phyloP scores from a whole-genome alignment of 2,113 vertebrate species.

The Protobothrops flavoviridis region DNA sequence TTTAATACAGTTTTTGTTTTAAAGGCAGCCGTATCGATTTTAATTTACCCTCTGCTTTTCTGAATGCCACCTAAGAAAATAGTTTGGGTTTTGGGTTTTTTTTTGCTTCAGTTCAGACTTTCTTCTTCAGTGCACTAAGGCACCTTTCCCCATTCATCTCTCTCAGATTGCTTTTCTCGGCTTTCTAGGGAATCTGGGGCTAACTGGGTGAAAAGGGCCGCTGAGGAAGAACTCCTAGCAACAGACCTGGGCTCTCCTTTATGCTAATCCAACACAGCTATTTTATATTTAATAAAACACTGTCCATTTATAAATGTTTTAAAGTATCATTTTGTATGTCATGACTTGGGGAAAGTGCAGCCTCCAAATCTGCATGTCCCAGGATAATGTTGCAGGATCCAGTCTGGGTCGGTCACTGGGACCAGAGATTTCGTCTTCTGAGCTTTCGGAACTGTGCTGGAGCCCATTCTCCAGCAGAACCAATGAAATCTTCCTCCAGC shows the following conservation, averaged over 20 bases:
- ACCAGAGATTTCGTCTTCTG: neutral
- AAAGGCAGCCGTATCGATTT: conserved; percentile 38
- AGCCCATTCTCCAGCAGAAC: neutral
- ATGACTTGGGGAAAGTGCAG: neutral
- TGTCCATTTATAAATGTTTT: conserved; percentile 3
- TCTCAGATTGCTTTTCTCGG: neutral
- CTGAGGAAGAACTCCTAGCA: conserved; percentile 48
- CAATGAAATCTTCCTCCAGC: neutral
- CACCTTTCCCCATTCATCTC: neutral
- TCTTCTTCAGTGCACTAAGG: conserved; percentile 50
- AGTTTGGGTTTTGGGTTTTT: conserved; percentile 3
- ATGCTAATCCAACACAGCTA: conserved; percentile 54
- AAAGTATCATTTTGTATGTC: neutral
- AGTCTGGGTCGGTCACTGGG: neutral
- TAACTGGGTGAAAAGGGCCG: conserved; percentile 8
- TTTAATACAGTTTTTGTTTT: conserved; percentile 40
- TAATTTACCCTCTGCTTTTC: conserved; percentile 34
- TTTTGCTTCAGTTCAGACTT: conserved; percentile 38
- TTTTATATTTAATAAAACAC: conserved; percentile 70
- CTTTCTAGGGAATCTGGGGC: neutral
- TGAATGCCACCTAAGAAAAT: neutral
- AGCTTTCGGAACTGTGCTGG: neutral
- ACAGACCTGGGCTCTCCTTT: conserved; percentile 55
- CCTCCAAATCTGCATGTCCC: rapidly evolving
- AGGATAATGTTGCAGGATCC: neutral